Evolutionary conservation across 2,113 vertebrate genomes (phyloP), one percentile per base, ranked within the genome.

Genomic region (Columbina picui): DNA sequence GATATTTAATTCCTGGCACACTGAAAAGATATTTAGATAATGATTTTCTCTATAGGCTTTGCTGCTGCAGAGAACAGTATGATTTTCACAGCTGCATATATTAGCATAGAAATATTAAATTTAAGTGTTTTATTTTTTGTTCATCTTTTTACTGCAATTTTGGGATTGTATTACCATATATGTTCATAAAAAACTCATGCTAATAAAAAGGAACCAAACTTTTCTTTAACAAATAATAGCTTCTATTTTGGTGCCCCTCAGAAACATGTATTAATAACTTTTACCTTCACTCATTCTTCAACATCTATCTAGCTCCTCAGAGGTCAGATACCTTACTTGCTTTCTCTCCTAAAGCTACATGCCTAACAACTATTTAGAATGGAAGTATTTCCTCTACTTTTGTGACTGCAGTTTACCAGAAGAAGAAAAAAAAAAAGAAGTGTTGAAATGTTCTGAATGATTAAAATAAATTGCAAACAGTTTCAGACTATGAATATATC

Each of bases 381-480:
- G 11, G 27, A 63, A 88, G 3, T 10, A 81, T 65, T 76, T 90
- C 20, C n/a, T 45, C 45, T 79, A 36, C 14, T 78, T 45, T 21
- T 41, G 14, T 20, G 53, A 50, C 16, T 36, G 21, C 7, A 74
- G 38, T 55, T 79, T 81, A 30, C 34, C 65, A 84, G 53, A 70
- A 82, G 60, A 92, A 6, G 38, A 45, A 82, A 39, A 47, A 69
- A 80, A 55, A 87, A 30, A 53, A 52, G n/a, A 84, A 22, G 59
- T 70, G 50, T 20, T 81, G 79, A 83, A 91, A 11, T 49, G 32
- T 91, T 41, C 32, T 45, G 50, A 69, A 80, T 84, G 29, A 91
- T 89, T 84, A 87, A 87, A 89, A 93, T 22, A 80, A 95, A 95
- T 15, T 77, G 26, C 38, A 92, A 94, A 87, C 25, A 41, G 27